Percentiles rank a stretch among this genome's conserved stretches.
Evolutionary conservation across 2,113 vertebrate species (phyloP).

Genomic region (Xiphorhynchus elegans): DNA sequence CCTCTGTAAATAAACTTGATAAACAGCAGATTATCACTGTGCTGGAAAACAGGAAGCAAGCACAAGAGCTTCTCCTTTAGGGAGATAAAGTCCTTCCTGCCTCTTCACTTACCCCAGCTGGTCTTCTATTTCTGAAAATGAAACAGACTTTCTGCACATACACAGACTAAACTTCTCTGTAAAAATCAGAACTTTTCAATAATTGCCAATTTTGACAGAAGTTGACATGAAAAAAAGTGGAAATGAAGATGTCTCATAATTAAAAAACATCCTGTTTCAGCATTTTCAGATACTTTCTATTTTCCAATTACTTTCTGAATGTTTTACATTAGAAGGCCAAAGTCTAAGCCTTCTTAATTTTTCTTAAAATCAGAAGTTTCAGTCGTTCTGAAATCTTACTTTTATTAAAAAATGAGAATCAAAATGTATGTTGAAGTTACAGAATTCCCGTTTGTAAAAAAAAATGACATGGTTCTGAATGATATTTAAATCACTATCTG

Average conservation of each 20-base stretch:
- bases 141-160: neutral
- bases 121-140: slow-evolving; percentile 44
- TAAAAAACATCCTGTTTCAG: neutral
- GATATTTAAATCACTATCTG: neutral
- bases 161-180: neutral
- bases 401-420: neutral
- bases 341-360: neutral
- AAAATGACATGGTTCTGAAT: neutral
- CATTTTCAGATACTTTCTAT: neutral
- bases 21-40: neutral
- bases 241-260: neutral
- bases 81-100: slow-evolving; percentile 14
- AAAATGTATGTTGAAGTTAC: neutral
- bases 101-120: slow-evolving; percentile 34
- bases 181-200: neutral
- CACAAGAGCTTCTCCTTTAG: neutral
- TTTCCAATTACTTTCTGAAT: neutral
- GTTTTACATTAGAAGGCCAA: neutral
- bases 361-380: neutral
- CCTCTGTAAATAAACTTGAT: neutral
- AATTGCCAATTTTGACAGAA: neutral
- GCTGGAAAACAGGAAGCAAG: neutral
- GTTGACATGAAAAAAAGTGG: neutral
- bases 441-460: neutral
- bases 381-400: neutral